Percentiles rank a stretch among this genome's conserved stretches.
Conservation (phyloP, 2,113 vertebrate genomes). For the Antigone vipio region DNA sequence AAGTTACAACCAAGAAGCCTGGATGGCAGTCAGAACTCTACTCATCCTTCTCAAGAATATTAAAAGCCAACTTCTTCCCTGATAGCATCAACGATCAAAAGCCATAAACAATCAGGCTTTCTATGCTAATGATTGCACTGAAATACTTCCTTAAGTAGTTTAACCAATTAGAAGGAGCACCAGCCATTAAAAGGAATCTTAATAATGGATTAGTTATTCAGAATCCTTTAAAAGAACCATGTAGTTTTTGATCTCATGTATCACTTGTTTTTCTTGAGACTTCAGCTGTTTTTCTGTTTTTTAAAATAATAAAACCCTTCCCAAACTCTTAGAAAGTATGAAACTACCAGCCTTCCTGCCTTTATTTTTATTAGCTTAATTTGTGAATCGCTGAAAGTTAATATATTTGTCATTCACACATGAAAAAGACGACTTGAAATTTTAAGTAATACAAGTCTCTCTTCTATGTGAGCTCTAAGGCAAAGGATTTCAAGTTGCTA, state of each 20-base stretch:
- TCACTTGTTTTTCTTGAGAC: background rate
- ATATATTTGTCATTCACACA: background rate
- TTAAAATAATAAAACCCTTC: background rate
- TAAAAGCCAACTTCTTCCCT: slow-evolving; percentile 31
- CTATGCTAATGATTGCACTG: slow-evolving; percentile 51
- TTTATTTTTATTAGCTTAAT: background rate
- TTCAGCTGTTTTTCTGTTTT: background rate
- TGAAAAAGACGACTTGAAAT: background rate
- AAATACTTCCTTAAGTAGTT: slow-evolving; percentile 44
- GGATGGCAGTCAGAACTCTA: slow-evolving; percentile 21
- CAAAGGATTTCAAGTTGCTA: background rate
- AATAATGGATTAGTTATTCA: slow-evolving; percentile 17
- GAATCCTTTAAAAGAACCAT: background rate
- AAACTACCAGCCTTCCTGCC: background rate
- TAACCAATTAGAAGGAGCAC: slow-evolving; percentile 44
- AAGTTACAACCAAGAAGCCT: slow-evolving; percentile 26
- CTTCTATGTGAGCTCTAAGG: background rate
- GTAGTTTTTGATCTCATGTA: background rate
- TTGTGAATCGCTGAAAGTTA: background rate
- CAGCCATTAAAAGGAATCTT: slow-evolving; percentile 22
- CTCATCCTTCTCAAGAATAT: slow-evolving; percentile 51
- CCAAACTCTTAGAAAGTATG: background rate
- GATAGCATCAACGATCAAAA: slow-evolving; percentile 65
- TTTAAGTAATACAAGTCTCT: background rate
- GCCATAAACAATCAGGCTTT: slow-evolving; percentile 60